These are phyloP conservation scores for Cheilosia vulpina DNA, from an alignment of 2,888 invertebrate genomes.

Conservation along the genomic window DNA sequence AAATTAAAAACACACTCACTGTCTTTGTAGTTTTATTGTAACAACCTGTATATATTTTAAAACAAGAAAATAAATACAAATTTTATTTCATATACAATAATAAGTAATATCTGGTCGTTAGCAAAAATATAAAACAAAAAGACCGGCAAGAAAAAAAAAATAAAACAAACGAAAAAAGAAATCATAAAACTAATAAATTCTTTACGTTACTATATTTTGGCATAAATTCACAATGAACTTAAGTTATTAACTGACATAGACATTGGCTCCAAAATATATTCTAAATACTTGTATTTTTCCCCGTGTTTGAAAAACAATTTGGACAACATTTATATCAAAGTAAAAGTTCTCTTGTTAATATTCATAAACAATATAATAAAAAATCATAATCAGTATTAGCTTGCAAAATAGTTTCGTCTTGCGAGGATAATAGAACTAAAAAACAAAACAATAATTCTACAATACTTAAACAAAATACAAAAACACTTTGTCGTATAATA, in stretches of 20 bases:
- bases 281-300: conserved; percentile 18
- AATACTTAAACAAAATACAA: conserved; percentile 24
- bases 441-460: conserved; percentile 35
- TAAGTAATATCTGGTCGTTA: conserved; percentile 51
- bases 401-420: conserved; percentile 35
- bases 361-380: conserved; percentile 55
- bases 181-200: conserved; percentile 49
- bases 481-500: conserved; percentile 8
- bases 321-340: conserved; percentile 41
- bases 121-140: conserved; percentile 22
- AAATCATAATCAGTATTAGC: conserved; percentile 6
- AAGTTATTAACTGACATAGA: neutral
- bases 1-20: neutral
- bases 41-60: conserved; percentile 36
- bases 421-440: conserved; percentile 60
- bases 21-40: conserved; percentile 27
- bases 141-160: conserved; percentile 61
- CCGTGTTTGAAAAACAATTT: conserved; percentile 15
- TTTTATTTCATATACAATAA: conserved; percentile 46
- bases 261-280: conserved; percentile 19
- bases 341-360: conserved; percentile 60
- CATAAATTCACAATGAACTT: conserved; percentile 55
- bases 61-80: conserved; percentile 30
- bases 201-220: conserved; percentile 61
- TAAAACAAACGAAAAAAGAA: conserved; percentile 21